These are phyloP conservation scores for Hyles lineata DNA, from an alignment of 2,888 invertebrate genomes.

Conservation along the genomic window DNA sequence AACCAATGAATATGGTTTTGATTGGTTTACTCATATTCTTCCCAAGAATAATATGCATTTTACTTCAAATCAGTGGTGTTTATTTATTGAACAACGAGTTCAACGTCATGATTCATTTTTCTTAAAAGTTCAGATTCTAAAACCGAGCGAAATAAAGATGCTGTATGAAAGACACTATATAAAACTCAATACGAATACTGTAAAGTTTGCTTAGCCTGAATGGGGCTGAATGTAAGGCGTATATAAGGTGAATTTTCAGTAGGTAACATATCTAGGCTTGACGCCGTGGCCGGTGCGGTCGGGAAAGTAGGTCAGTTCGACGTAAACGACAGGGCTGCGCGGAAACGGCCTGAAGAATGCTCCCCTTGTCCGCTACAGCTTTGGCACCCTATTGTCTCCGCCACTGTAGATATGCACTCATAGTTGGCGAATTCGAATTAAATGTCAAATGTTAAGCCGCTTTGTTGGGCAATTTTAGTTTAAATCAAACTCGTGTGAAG, in stretches of 20 bases:
- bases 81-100: no score
- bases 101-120: not conserved
- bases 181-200: not conserved
- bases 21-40: no score
- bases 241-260: slow-evolving; percentile 15
- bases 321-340: slow-evolving; percentile 27
- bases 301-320: slow-evolving; percentile 28
- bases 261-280: slow-evolving; percentile 12
- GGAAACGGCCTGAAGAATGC: slow-evolving; percentile 17
- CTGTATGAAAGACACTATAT: not conserved
- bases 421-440: slow-evolving; percentile 23
- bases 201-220: slow-evolving; percentile 6
- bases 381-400: slow-evolving; percentile 21
- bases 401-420: not conserved
- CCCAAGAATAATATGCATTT: no score
- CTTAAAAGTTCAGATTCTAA: not conserved
- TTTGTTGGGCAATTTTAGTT: slow-evolving; percentile 1
- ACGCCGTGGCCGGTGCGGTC: slow-evolving; percentile 25
- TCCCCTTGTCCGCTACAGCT: slow-evolving; percentile 24
- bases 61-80: no score
- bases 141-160: not conserved
- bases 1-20: no score
- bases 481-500: not conserved
- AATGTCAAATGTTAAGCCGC: slow-evolving; percentile 25
- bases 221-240: not conserved